Percentiles rank a stretch among this genome's conserved stretches.
These are phyloP conservation scores for Malurus splendens DNA, from an alignment of 2,797 vertebrate species.

Conservation along the genomic window DNA sequence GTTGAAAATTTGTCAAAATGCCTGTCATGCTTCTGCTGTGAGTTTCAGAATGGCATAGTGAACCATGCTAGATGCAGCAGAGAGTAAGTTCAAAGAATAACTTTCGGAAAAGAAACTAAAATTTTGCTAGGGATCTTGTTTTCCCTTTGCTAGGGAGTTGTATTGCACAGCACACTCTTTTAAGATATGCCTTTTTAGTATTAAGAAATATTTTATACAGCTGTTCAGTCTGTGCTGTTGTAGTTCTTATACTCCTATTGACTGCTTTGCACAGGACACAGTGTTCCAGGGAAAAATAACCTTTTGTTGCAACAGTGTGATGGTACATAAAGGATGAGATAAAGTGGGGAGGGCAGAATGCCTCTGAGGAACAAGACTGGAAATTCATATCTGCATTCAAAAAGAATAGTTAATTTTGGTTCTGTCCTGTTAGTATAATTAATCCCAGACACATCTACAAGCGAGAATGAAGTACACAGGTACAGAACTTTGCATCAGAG, in stretches of 20 bases:
- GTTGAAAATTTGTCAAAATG: background rate
- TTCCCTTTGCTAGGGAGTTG: background rate
- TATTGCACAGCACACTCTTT: background rate
- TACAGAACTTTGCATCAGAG: background rate
- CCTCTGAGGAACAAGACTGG: slow-evolving; percentile 21
- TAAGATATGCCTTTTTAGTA: background rate
- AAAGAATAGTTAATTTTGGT: background rate
- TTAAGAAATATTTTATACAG: background rate
- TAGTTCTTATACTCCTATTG: background rate
- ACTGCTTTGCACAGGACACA: background rate
- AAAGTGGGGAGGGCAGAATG: background rate
- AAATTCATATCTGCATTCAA: background rate
- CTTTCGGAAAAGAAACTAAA: background rate
- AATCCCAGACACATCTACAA: background rate
- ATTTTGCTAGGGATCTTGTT: background rate
- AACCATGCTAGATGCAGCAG: background rate
- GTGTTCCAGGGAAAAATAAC: slow-evolving; percentile 3
- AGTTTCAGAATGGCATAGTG: background rate
- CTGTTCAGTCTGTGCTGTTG: background rate
- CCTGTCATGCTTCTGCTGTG: background rate
- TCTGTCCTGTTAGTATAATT: slow-evolving; percentile 11
- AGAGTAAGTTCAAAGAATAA: background rate
- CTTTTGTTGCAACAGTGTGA: background rate
- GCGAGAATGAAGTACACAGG: background rate
- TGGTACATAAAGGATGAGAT: background rate